Conservation (phyloP, 2,797 vertebrate species). For the Clarias laeviceps region DNA sequence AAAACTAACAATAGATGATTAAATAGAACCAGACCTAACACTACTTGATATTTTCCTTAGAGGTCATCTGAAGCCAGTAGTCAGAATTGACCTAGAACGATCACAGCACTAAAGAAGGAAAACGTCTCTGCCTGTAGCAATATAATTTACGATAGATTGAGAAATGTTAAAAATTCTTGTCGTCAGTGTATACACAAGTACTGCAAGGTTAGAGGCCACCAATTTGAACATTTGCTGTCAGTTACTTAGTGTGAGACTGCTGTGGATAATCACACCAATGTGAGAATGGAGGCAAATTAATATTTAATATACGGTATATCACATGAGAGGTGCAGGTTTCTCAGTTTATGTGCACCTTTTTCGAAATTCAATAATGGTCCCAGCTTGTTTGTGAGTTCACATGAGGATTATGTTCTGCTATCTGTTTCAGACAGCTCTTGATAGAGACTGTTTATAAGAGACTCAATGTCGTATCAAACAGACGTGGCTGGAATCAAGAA, state of each 20-base stretch:
- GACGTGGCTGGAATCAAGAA: slow-evolving; percentile 28
- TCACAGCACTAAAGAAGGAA: too few relatives aligned
- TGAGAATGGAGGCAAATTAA: slow-evolving; percentile 42
- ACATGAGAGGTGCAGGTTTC: slow-evolving; percentile 21
- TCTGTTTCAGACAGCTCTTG: slow-evolving; percentile 44
- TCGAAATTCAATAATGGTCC: slow-evolving; percentile 26
- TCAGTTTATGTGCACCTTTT: slow-evolving; percentile 6
- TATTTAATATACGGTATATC: slow-evolving; percentile 38
- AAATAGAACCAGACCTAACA: too few relatives aligned
- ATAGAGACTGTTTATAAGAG: slow-evolving; percentile 36
- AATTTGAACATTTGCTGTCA: too few relatives aligned
- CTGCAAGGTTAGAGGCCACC: too few relatives aligned
- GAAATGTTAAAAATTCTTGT: too few relatives aligned
- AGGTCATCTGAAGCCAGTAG: too few relatives aligned
- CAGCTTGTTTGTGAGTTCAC: slow-evolving; percentile 53
- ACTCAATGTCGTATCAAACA: slow-evolving; percentile 42
- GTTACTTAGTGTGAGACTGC: slow-evolving; percentile 26
- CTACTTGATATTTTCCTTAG: too few relatives aligned
- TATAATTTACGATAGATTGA: too few relatives aligned
- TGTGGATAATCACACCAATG: slow-evolving; percentile 16
- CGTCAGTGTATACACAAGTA: too few relatives aligned
- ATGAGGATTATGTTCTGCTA: slow-evolving; percentile 49
- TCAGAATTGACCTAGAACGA: too few relatives aligned
- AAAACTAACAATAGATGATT: too few relatives aligned
- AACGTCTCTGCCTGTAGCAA: too few relatives aligned